Conservation (phyloP, 30 jellyfish, hydroid and myxozoan genomes). For the Nemopilema nomurai region DNA sequence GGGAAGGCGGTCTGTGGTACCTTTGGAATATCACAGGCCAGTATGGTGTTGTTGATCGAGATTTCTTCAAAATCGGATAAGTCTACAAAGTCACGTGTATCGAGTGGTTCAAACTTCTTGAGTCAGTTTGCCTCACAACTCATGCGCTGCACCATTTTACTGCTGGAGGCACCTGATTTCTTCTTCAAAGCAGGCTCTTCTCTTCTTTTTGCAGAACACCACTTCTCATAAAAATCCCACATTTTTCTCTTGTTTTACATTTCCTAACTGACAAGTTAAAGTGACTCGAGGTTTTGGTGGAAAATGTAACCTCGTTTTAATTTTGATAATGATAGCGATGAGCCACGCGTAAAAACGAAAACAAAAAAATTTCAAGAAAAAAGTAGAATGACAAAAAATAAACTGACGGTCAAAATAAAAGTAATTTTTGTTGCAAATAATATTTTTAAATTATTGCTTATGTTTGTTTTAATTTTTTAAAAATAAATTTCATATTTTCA, state of each 20-base stretch:
- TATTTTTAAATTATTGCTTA: neutral
- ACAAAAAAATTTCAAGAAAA: neutral
- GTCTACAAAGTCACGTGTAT: slow-evolving; percentile 48
- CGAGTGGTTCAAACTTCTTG: slow-evolving; percentile 32
- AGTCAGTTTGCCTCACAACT: slow-evolving; percentile 16
- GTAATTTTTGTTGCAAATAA: slow-evolving; percentile 25
- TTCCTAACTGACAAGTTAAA: too few relatives aligned
- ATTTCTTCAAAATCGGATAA: slow-evolving; percentile 7
- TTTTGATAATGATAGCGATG: slow-evolving; percentile 23
- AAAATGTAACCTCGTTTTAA: slow-evolving; percentile 15
- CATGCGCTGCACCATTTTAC: slow-evolving; percentile 30
- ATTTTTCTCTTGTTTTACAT: neutral
- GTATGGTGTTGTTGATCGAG: slow-evolving; percentile 10
- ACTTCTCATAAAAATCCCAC: slow-evolving; percentile 22
- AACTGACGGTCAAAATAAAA: slow-evolving; percentile 16
- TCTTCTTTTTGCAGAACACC: neutral
- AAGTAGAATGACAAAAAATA: slow-evolving; percentile 5
- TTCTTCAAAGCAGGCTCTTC: neutral
- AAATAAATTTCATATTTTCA: slow-evolving; percentile 20
- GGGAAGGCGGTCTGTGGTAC: slow-evolving; percentile 1
- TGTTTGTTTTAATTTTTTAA: slow-evolving; percentile 3
- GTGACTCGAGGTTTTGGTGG: slow-evolving; percentile 21
- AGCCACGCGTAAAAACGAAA: neutral
- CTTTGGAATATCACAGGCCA: slow-evolving; percentile 23
- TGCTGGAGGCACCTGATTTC: neutral